These are phyloP conservation scores for Myotis brandtii DNA, from an alignment of 2,113 vertebrate species.

Conservation along the genomic window DNA sequence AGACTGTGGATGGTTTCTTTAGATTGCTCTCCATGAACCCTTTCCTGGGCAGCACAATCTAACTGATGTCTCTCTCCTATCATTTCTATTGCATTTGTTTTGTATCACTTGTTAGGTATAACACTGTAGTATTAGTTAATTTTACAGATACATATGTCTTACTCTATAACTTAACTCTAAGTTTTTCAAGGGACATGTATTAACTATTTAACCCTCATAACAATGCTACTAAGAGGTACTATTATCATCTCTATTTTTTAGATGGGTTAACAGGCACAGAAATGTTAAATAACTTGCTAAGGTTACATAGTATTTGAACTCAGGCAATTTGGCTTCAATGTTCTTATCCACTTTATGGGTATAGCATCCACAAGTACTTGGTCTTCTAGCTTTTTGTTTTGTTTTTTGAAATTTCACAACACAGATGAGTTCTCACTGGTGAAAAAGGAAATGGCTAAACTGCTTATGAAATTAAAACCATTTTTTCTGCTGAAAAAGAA, in stretches of 20 bases:
- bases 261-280: neutral
- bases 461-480: slow-evolving; percentile 37
- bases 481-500: slow-evolving; percentile 38
- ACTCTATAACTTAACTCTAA: slow-evolving; percentile 26
- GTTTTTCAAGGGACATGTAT: neutral
- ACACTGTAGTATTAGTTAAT: neutral
- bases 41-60: neutral
- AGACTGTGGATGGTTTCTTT: neutral
- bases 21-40: neutral
- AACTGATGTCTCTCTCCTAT: neutral
- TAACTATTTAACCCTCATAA: slow-evolving; percentile 18
- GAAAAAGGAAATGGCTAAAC: slow-evolving; percentile 42
- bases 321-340: neutral
- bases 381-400: neutral
- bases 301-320: neutral
- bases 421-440: slow-evolving; percentile 25
- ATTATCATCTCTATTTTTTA: slow-evolving; percentile 33
- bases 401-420: neutral
- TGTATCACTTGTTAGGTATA: neutral
- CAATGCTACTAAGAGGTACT: neutral
- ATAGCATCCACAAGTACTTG: neutral
- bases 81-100: slow-evolving; percentile 13
- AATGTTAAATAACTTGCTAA: slow-evolving; percentile 24
- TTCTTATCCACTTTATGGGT: neutral
- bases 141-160: neutral